Evolutionary conservation across 1,140 invertebrate genomes (phyloP).

Genomic region (Apis florea): DNA sequence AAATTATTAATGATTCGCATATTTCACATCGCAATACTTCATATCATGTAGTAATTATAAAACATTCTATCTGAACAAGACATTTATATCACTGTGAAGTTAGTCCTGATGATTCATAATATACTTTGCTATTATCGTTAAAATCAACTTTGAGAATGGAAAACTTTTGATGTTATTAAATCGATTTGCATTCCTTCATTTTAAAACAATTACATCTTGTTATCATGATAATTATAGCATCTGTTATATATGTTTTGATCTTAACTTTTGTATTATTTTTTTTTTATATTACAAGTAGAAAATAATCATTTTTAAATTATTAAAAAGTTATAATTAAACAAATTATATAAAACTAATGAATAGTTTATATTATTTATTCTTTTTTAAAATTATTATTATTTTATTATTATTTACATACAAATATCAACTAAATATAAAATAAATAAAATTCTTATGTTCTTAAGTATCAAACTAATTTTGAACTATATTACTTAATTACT

Average conservation of each 20-base stretch:
- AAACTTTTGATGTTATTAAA: not conserved
- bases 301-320: not conserved
- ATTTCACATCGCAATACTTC: constrained; percentile 9
- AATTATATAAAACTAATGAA: not conserved
- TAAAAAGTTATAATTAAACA: not conserved
- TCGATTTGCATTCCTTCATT: not conserved
- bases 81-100: not conserved
- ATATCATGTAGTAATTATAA: not conserved
- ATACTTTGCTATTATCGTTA: not conserved
- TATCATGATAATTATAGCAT: not conserved
- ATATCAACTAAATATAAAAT: not conserved
- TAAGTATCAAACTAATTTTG: not conserved
- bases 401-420: not conserved
- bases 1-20: constrained; percentile 18
- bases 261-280: not conserved
- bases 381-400: not conserved
- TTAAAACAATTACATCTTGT: not conserved
- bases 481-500: not conserved
- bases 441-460: not conserved
- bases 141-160: not conserved
- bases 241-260: not conserved
- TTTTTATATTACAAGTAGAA: too few relatives aligned
- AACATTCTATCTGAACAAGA: not conserved
- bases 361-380: not conserved
- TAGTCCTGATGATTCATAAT: not conserved